These are phyloP conservation scores for Eustalomyia histrio DNA, from an alignment of 2,888 invertebrate species.

Conservation along the genomic window DNA sequence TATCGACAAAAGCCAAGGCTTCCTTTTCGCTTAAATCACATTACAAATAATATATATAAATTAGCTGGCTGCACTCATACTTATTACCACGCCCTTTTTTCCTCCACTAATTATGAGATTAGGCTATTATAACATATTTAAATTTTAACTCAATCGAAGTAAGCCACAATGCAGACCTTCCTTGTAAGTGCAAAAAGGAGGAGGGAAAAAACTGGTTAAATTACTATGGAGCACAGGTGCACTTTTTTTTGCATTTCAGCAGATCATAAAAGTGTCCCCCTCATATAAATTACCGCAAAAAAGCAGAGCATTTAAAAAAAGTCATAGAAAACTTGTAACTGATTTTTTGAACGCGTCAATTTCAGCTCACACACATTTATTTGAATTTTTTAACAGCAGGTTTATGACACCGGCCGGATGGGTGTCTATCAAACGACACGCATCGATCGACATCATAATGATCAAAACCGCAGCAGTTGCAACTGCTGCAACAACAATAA, in stretches of 20 bases:
- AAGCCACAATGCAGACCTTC: too few species aligned
- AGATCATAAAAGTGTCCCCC: slow-evolving; percentile 53
- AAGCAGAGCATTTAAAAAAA: slow-evolving; percentile 56
- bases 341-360: slow-evolving; percentile 49
- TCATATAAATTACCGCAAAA: slow-evolving; percentile 51
- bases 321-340: slow-evolving; percentile 50
- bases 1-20: too few species aligned
- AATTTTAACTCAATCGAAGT: too few species aligned
- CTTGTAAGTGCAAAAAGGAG: too few species aligned
- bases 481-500: slow-evolving; percentile 21
- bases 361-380: slow-evolving; percentile 41
- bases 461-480: slow-evolving; percentile 23
- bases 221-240: slow-evolving; percentile 64
- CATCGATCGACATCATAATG: slow-evolving; percentile 59
- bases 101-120: too few species aligned
- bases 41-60: too few species aligned
- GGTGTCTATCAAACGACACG: slow-evolving; percentile 64
- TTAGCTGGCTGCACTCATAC: too few species aligned
- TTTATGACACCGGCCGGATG: slow-evolving; percentile 63
- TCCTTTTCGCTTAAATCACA: too few species aligned
- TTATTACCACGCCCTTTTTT: too few species aligned
- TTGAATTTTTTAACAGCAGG: slow-evolving; percentile 54
- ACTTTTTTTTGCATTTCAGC: slow-evolving; percentile 46
- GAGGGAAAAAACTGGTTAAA: slow-evolving; percentile 60
- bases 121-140: too few species aligned